Conservation (phyloP, 2,797 vertebrate genomes). For the Pipistrellus pipistrellus region DNA sequence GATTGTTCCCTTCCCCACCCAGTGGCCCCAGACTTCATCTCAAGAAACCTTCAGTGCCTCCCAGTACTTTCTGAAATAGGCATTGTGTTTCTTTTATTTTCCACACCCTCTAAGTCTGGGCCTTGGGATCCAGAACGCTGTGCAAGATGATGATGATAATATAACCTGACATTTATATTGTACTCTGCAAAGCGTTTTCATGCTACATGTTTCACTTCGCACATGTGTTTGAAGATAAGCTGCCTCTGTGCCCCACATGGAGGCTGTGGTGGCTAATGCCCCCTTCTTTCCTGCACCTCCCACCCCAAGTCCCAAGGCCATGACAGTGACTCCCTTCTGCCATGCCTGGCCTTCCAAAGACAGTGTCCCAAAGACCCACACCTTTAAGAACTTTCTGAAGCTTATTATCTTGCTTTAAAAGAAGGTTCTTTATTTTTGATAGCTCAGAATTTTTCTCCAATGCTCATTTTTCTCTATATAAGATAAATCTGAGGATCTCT, state of each 20-base stretch:
- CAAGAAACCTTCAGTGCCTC: neutral
- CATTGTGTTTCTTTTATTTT: neutral
- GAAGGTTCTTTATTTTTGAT: constrained; percentile 12
- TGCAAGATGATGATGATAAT: constrained; percentile 45
- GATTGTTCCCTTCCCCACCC: neutral
- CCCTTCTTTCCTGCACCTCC: neutral
- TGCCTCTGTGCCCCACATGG: neutral
- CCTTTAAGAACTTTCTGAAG: neutral
- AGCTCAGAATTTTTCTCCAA: neutral
- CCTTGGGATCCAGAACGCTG: neutral
- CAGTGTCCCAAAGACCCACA: neutral
- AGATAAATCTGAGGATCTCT: neutral
- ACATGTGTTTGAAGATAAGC: neutral
- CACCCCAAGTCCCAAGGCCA: neutral
- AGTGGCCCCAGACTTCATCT: neutral
- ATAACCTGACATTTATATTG: neutral
- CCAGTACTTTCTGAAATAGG: neutral
- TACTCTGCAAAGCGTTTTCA: neutral
- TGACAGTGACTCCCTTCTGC: neutral
- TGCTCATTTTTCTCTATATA: neutral
- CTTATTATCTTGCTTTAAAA: neutral
- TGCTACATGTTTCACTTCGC: neutral
- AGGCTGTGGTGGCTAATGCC: neutral
- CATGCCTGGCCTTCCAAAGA: neutral
- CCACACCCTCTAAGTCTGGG: neutral